Evolutionary conservation across 2,797 vertebrate species (phyloP), one percentile per base, ranked within the genome.

Genomic region (Heliangelus exortis): DNA sequence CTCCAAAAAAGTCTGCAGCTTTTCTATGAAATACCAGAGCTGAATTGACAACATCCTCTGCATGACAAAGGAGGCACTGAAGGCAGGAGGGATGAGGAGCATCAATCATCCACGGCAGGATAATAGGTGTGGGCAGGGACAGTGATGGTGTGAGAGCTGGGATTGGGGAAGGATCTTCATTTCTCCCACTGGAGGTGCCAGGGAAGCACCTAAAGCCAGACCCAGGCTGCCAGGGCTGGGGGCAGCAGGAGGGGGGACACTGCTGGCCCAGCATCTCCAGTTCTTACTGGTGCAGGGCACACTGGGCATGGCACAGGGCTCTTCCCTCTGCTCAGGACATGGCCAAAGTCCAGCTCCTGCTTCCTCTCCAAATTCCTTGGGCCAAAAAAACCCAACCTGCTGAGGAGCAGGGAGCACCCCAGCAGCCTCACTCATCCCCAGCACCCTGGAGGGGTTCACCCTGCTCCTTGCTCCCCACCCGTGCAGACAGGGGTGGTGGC

Each of bases 61-160:
- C 97, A 97, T 96, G 96, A 96, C 96, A 97, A 97, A 93, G 96
- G 95, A 33, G 6, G 62, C 15, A 90, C 67, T 53, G 21, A 88
- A 96, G 96, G 87, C 95, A 58, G 90, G 96, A 89, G 23, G 93
- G 92, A 96, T 95, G 96, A 94, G 80, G 53, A 79, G 66, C 95
- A 88, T 98, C 97, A 96, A 96, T 97, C 97, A 97, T 87, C 91
- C 71, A 59, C 77, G 19, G 96, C 96, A 95, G 76, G 39, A 95
- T 33, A 89, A 68, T 39, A 11, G 85, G 93, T 68, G 97, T 97
- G 95, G 96, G 97, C 79, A 93, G 97, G 90, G 83, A 80, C 58
- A 31, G 45, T 84, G 92, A 92, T 55, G 84, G 81, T 39, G 12
- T 53, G 62, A 84, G 90, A 84, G 69, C 83, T 78, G 0, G 2